Percentiles rank a stretch among this genome's conserved stretches.
phyloP scores from a whole-genome alignment of 1,140 invertebrate genomes.

The Bombus balteatus region DNA sequence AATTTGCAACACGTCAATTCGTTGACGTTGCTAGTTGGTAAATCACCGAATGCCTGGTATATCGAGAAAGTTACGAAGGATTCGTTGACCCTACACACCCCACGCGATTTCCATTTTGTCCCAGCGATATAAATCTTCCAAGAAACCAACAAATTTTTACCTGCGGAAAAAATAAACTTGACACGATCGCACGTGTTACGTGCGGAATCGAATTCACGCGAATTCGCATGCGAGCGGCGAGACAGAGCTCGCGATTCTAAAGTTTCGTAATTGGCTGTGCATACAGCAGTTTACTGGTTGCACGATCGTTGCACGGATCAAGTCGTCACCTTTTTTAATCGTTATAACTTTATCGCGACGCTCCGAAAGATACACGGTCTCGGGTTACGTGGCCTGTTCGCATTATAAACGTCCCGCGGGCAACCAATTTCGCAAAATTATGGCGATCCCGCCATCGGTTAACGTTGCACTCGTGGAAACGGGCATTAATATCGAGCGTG shows the following conservation, averaged over 20 bases:
- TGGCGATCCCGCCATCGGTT: slow-evolving; percentile 50
- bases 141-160: not conserved
- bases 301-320: slow-evolving; percentile 13
- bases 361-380: slow-evolving; percentile 37
- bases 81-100: too few species aligned
- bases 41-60: not conserved
- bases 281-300: not conserved
- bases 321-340: slow-evolving; percentile 59
- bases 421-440: slow-evolving; percentile 65
- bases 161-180: not conserved
- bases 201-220: slow-evolving; percentile 2
- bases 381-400: slow-evolving; percentile 46
- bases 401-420: slow-evolving; percentile 62
- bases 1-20: too few species aligned
- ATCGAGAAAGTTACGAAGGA: too few species aligned
- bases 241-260: not conserved
- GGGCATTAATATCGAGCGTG: slow-evolving; percentile 60
- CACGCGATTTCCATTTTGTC: not conserved
- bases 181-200: not conserved
- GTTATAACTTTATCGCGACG: slow-evolving; percentile 46
- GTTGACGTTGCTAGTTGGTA: too few species aligned
- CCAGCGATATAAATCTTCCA: not conserved
- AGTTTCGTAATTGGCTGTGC: slow-evolving; percentile 45
- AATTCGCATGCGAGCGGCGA: slow-evolving; percentile 15
- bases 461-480: slow-evolving; percentile 54